These are phyloP conservation scores for Leptinotarsa undecemlineata DNA, from an alignment of 1,140 invertebrate genomes.

Conservation along the genomic window DNA sequence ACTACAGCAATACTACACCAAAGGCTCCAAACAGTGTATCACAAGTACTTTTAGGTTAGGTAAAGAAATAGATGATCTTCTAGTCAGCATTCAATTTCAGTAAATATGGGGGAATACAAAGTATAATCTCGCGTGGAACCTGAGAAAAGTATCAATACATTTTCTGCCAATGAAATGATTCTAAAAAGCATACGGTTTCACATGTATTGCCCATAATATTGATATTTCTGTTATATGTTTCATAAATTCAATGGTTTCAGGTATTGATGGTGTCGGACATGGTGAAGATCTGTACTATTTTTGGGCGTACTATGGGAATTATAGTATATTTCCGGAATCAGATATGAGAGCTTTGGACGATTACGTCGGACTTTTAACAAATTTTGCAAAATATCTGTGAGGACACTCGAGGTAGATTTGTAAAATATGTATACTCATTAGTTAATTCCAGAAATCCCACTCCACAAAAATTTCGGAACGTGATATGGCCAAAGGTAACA, in stretches of 20 bases:
- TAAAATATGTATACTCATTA: neutral
- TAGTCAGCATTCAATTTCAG: too few relatives aligned
- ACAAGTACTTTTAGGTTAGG: too few relatives aligned
- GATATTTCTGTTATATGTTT: neutral
- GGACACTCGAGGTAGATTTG: neutral
- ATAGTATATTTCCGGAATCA: neutral
- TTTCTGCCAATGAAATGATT: neutral
- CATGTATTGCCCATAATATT: too few relatives aligned
- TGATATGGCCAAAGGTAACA: slow-evolving; percentile 16
- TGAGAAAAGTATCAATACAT: neutral
- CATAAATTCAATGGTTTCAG: neutral
- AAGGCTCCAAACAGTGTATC: too few relatives aligned
- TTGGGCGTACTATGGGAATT: neutral
- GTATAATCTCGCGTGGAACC: too few relatives aligned
- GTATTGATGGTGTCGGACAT: neutral
- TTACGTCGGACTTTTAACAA: slow-evolving; percentile 3
- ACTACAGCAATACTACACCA: too few relatives aligned
- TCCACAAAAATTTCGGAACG: neutral
- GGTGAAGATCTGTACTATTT: slow-evolving; percentile 5
- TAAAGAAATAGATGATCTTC: too few relatives aligned
- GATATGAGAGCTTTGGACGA: neutral
- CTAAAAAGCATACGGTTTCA: neutral
- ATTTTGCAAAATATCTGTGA: slow-evolving; percentile 21
- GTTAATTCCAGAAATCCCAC: slow-evolving; percentile 18
- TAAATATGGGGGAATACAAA: too few relatives aligned